These are phyloP conservation scores for Campylorhamphus procurvoides DNA, from an alignment of 2,113 vertebrate genomes.

Conservation along the genomic window DNA sequence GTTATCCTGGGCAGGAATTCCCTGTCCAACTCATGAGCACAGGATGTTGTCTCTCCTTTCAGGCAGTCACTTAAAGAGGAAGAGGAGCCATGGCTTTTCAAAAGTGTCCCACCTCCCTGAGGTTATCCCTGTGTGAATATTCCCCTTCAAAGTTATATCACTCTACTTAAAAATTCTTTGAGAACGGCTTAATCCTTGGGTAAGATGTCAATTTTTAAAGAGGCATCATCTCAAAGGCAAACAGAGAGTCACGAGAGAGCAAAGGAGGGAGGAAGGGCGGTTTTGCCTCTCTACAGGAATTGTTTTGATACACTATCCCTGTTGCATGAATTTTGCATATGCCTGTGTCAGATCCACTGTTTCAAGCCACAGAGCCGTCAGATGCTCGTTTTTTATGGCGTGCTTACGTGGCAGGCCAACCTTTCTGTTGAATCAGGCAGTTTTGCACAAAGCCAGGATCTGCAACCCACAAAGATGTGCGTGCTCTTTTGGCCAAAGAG, in stretches of 20 bases:
- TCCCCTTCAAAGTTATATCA: background rate
- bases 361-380: slow-evolving; percentile 54
- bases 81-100: background rate
- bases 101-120: background rate
- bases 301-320: slow-evolving; percentile 54
- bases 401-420: slow-evolving; percentile 50
- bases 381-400: slow-evolving; percentile 15
- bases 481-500: background rate
- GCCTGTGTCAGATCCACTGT: slow-evolving; percentile 46
- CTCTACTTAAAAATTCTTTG: background rate
- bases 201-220: background rate
- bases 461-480: background rate
- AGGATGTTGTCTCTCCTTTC: background rate
- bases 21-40: background rate
- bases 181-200: background rate
- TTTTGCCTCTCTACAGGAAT: slow-evolving; percentile 19
- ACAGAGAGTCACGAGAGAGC: background rate
- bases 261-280: background rate
- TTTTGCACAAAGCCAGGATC: background rate
- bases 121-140: background rate
- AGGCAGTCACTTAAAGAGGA: background rate
- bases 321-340: slow-evolving; percentile 61
- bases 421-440: slow-evolving; percentile 10
- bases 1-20: background rate
- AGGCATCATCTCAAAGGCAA: background rate